Evolutionary conservation across 2,888 invertebrate species (phyloP).

Genomic region (Sinelater perroti): DNA sequence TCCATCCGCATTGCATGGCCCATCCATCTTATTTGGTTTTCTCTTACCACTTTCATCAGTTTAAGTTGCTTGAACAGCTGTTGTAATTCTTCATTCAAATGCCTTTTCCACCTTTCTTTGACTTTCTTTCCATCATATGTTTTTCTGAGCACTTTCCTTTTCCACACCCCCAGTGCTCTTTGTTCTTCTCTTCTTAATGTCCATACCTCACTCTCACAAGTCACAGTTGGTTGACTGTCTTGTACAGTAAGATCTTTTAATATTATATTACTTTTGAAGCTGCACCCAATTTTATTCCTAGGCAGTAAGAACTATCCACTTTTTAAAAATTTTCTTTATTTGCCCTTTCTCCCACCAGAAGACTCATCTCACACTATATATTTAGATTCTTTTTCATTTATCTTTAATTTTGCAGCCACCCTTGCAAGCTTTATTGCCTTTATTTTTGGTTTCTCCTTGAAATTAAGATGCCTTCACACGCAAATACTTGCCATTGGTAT

Average conservation of each 20-base stretch:
- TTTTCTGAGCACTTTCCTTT: constrained; percentile 2
- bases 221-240: not conserved
- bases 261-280: not conserved
- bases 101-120: not conserved
- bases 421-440: not conserved
- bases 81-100: not conserved
- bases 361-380: not conserved
- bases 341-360: not conserved
- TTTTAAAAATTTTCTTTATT: not conserved
- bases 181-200: constrained; percentile 2
- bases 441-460: not conserved
- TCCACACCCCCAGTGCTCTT: not conserved
- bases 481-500: too few relatives aligned
- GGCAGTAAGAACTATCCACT: not conserved
- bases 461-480: too few relatives aligned
- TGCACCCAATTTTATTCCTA: not conserved
- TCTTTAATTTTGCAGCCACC: not conserved
- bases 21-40: too few relatives aligned
- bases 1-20: too few relatives aligned
- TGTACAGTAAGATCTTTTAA: too few relatives aligned
- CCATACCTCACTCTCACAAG: constrained; percentile 4
- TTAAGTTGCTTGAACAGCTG: not conserved
- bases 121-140: not conserved
- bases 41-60: not conserved
- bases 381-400: not conserved